Percentiles rank a stretch among this genome's conserved stretches.
Evolutionary conservation across 2,888 invertebrate species (phyloP).

Genomic region (Plagodis dolabraria): DNA sequence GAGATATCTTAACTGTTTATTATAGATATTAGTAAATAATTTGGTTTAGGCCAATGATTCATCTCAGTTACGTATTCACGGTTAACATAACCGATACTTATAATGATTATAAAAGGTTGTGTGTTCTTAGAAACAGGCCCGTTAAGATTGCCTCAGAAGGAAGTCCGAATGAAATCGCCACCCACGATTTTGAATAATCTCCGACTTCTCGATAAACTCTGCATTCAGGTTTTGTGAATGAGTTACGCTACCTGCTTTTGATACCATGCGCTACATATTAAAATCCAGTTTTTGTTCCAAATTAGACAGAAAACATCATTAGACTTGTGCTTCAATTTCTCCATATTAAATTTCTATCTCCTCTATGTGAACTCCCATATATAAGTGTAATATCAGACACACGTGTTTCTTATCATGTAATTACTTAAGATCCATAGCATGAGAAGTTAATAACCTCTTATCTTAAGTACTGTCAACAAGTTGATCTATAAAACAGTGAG

Average conservation of each 20-base stretch:
- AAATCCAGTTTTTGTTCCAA: slow-evolving; percentile 11
- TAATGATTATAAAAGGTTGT: slow-evolving; percentile 11
- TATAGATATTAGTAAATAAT: slow-evolving; percentile 23
- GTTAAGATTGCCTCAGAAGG: slow-evolving; percentile 52
- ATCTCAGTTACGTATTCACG: slow-evolving; percentile 40
- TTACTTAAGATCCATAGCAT: slow-evolving; percentile 3
- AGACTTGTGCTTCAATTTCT: too few relatives aligned
- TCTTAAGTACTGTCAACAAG: slow-evolving; percentile 8
- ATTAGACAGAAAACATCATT: too few relatives aligned
- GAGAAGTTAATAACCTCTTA: slow-evolving; percentile 13
- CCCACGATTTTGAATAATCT: slow-evolving; percentile 49
- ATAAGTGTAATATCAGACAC: neutral
- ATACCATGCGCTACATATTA: slow-evolving; percentile 6
- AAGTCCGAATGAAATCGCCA: slow-evolving; percentile 49
- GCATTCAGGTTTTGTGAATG: slow-evolving; percentile 48
- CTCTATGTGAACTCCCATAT: too few relatives aligned
- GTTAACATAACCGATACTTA: slow-evolving; percentile 35
- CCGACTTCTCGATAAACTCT: slow-evolving; percentile 41
- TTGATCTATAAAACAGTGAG: slow-evolving; percentile 24
- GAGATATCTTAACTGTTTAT: slow-evolving; percentile 33
- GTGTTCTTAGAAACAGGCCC: slow-evolving; percentile 44
- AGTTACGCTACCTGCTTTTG: slow-evolving; percentile 28
- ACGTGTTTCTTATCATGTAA: slow-evolving; percentile 14
- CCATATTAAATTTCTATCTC: too few relatives aligned
- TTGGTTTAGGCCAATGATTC: slow-evolving; percentile 41